These are phyloP conservation scores for Ennomos fuscantarius DNA, from an alignment of 2,888 invertebrate genomes.

Conservation along the genomic window DNA sequence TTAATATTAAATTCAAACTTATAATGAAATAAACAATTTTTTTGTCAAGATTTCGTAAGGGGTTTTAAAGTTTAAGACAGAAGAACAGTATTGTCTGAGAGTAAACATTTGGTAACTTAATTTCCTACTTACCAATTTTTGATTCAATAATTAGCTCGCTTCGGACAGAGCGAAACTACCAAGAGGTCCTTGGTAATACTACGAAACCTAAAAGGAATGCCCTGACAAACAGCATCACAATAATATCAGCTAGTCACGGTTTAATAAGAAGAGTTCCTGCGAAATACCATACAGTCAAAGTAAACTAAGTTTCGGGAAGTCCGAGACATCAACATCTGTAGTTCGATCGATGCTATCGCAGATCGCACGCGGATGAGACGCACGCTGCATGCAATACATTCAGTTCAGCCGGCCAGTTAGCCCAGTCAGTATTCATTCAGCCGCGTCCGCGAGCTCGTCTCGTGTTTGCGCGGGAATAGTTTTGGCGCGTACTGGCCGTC, in stretches of 20 bases:
- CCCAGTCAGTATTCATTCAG: constrained; percentile 32
- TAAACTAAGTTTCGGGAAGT: constrained; percentile 19
- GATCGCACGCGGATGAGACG: constrained; percentile 13
- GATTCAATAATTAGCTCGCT: no score
- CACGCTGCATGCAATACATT: background rate
- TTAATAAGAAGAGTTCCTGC: constrained; percentile 8
- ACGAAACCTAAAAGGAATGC: no score
- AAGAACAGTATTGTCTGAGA: no score
- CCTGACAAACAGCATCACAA: background rate
- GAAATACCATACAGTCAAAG: constrained; percentile 10
- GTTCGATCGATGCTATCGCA: constrained; percentile 7
- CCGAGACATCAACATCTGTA: constrained; percentile 11
- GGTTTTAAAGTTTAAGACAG: no score
- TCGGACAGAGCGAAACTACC: no score
- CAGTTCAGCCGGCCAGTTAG: background rate
- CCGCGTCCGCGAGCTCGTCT: constrained; percentile 31
- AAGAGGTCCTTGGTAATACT: no score
- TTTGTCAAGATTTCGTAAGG: no score
- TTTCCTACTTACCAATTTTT: no score
- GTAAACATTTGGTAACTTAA: no score
- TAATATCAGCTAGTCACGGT: no score
- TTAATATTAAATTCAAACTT: no score
- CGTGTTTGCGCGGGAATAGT: constrained; percentile 21
- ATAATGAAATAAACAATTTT: no score
- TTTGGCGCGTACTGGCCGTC: constrained; percentile 20